phyloP scores from a whole-genome alignment of 2,888 invertebrate species.

The Sisyra nigra region DNA sequence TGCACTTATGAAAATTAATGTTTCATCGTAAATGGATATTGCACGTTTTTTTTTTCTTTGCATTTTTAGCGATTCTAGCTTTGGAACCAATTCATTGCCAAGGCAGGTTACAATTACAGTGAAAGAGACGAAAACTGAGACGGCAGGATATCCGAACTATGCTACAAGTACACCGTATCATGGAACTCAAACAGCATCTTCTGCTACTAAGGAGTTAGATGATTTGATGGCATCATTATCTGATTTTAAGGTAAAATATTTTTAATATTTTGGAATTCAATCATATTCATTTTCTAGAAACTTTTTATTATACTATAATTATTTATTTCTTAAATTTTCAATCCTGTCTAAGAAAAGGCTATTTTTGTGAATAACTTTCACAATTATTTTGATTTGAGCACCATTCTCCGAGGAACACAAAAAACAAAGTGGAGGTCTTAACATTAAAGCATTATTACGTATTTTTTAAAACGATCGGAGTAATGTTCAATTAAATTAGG shows the following conservation, averaged over 20 bases:
- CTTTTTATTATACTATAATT: too few relatives aligned
- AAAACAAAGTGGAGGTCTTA: too few relatives aligned
- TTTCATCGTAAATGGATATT: background rate
- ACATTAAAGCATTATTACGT: too few relatives aligned
- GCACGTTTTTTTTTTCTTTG: background rate
- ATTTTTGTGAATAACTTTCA: too few relatives aligned
- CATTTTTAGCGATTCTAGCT: constrained; percentile 1
- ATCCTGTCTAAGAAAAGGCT: too few relatives aligned
- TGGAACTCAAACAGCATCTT: constrained; percentile 42
- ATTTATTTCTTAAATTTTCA: too few relatives aligned
- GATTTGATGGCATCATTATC: constrained; percentile 92
- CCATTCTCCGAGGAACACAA: too few relatives aligned
- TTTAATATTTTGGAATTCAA: background rate
- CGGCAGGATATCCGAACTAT: constrained; percentile 18
- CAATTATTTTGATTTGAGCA: too few relatives aligned
- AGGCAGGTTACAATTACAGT: constrained; percentile 41
- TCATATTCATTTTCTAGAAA: too few relatives aligned
- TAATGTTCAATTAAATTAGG: too few relatives aligned
- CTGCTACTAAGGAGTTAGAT: constrained; percentile 87
- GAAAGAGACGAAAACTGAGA: constrained; percentile 40
- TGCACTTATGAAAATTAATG: background rate
- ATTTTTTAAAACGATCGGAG: too few relatives aligned
- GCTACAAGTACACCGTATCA: constrained; percentile 14
- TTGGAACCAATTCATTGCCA: constrained; percentile 20
- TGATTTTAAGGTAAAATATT: constrained; percentile 77